phyloP scores from a whole-genome alignment of 2,113 vertebrate species.

The Megalops atlanticus region DNA sequence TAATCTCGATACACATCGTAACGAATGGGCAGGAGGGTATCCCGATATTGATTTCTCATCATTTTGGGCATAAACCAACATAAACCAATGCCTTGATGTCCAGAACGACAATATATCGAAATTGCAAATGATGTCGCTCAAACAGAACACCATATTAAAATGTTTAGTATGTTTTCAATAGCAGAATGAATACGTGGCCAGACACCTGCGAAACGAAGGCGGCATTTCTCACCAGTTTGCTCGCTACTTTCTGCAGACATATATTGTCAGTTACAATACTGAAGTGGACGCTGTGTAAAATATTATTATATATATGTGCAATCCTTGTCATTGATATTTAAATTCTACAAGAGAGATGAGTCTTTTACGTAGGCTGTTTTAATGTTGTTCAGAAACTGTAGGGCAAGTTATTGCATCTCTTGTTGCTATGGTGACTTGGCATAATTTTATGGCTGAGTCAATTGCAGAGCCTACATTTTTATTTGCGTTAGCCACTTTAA shows the following conservation, averaged over 20 bases:
- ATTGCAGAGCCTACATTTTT: not conserved
- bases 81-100: not conserved
- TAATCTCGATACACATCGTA: not conserved
- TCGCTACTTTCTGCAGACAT: not conserved
- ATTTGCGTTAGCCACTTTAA: conserved; percentile 6
- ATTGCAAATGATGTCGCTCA: not conserved
- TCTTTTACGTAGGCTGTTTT: not conserved
- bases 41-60: not conserved
- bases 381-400: conserved; percentile 11
- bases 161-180: not conserved
- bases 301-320: not conserved
- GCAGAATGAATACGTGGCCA: not conserved
- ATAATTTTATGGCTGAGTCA: not conserved
- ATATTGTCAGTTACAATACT: not conserved
- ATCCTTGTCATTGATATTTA: not conserved
- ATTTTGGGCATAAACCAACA: not conserved
- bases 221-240: not conserved
- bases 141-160: not conserved
- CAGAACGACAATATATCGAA: not conserved
- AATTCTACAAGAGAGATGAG: not conserved
- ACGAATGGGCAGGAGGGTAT: not conserved
- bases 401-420: conserved; percentile 27
- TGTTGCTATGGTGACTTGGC: conserved; percentile 21
- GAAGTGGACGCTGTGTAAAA: not conserved
- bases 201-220: not conserved